These are phyloP conservation scores for Isoperla grammatica DNA, from an alignment of 2,888 invertebrate genomes.

Conservation along the genomic window DNA sequence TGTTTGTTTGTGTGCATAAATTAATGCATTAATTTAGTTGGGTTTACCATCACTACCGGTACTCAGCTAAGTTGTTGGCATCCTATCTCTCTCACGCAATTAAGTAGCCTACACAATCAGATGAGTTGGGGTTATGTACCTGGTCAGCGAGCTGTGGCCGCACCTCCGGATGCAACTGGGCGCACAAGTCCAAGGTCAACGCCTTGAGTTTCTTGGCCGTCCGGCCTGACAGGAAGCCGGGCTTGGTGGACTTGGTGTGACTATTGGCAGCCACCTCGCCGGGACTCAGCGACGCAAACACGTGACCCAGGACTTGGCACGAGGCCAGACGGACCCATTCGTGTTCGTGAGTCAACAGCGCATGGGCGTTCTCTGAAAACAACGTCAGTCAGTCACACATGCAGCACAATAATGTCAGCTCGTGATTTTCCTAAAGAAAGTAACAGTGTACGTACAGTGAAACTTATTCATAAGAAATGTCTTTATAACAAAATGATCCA, in stretches of 20 bases:
- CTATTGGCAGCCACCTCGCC: slow-evolving; percentile 50
- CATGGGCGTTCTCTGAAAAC: slow-evolving; percentile 58
- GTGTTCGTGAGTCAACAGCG: slow-evolving; percentile 72
- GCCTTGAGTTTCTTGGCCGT: slow-evolving; percentile 58
- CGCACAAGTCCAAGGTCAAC: slow-evolving; percentile 66
- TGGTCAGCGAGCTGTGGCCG: slow-evolving; percentile 69
- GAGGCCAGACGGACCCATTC: slow-evolving; percentile 78
- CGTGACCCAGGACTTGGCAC: slow-evolving; percentile 66
- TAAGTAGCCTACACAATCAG: too few species aligned
- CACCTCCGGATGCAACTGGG: slow-evolving; percentile 63
- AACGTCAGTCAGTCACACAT: slow-evolving; percentile 43
- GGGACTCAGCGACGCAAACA: slow-evolving; percentile 59
- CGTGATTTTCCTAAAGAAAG: too few species aligned
- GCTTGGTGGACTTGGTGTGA: slow-evolving; percentile 37
- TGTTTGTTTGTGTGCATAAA: too few species aligned
- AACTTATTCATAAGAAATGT: too few species aligned
- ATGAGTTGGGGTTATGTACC: too few species aligned
- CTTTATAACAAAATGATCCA: too few species aligned
- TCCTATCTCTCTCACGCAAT: too few species aligned
- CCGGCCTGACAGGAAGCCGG: slow-evolving; percentile 57
- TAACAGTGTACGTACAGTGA: too few species aligned
- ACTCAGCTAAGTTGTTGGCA: too few species aligned
- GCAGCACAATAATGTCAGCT: too few species aligned
- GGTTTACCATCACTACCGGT: too few species aligned
- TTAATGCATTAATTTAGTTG: too few species aligned